These are phyloP conservation scores for Formica exsecta DNA, from an alignment of 1,140 invertebrate genomes.

Conservation along the genomic window DNA sequence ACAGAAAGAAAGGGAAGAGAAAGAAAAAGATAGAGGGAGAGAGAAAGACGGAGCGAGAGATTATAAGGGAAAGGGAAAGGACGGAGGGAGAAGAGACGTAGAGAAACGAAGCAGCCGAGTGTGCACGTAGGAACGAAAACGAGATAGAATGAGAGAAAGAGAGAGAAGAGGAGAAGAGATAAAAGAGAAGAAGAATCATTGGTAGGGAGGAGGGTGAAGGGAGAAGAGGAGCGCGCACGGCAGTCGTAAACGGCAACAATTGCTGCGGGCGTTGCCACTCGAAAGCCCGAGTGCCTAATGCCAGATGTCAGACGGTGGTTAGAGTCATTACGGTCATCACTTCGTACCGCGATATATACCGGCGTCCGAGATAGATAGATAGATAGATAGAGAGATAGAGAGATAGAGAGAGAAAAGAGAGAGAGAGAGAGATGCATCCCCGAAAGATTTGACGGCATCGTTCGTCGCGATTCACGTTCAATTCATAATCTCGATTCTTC, in stretches of 20 bases:
- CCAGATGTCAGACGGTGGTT: slow-evolving; percentile 84
- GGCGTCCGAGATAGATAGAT: no score
- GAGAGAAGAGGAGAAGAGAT: slow-evolving; percentile 1
- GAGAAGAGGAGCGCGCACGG: slow-evolving; percentile 67
- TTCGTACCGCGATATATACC: slow-evolving; percentile 78
- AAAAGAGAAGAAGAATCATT: not conserved
- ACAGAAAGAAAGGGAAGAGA: not conserved
- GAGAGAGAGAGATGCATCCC: slow-evolving; percentile 34
- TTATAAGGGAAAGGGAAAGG: slow-evolving; percentile 34
- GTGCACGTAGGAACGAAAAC: slow-evolving; percentile 14
- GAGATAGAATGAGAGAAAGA: slow-evolving; percentile 46
- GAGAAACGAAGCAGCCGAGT: slow-evolving; percentile 54
- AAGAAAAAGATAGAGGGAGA: slow-evolving; percentile 21
- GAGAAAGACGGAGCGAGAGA: slow-evolving; percentile 45
- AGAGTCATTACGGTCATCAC: slow-evolving; percentile 83
- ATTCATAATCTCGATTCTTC: slow-evolving; percentile 35
- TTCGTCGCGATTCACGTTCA: not conserved
- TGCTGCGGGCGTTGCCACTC: slow-evolving; percentile 84
- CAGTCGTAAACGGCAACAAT: slow-evolving; percentile 84
- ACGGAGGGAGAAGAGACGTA: slow-evolving; percentile 31
- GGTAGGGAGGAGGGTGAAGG: not conserved
- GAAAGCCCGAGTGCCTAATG: slow-evolving; percentile 82
- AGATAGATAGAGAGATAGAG: no score
- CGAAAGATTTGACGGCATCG: slow-evolving; percentile 15
- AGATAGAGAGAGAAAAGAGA: no score